Percentiles rank a stretch among this genome's conserved stretches.
These are phyloP conservation scores for Cyanoramphus novaezelandiae DNA, from an alignment of 2,113 vertebrate genomes.

Conservation along the genomic window DNA sequence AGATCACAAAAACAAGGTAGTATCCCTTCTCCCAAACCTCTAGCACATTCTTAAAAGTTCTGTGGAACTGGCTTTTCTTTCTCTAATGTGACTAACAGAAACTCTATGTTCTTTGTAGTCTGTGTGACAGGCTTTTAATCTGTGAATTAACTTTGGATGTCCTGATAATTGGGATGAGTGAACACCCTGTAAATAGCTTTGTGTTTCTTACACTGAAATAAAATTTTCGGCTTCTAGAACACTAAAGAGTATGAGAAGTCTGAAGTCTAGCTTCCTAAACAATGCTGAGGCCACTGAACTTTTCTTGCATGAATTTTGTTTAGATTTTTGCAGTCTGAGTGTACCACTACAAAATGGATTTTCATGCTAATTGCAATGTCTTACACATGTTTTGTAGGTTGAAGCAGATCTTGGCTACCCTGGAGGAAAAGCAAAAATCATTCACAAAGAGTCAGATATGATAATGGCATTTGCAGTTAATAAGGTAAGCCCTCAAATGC, in stretches of 20 bases:
- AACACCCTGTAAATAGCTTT: conserved; percentile 45
- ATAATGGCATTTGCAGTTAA: conserved; percentile 98
- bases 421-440: conserved; percentile 94
- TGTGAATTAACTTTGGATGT: conserved; percentile 28
- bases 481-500: conserved; percentile 77
- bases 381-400: conserved; percentile 81
- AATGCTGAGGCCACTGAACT: conserved; percentile 66
- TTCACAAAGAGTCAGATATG: conserved; percentile 98
- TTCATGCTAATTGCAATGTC: background rate
- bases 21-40: conserved; percentile 77
- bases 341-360: background rate
- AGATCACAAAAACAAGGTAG: conserved; percentile 94
- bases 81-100: conserved; percentile 49
- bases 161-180: conserved; percentile 9
- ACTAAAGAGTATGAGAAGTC: conserved; percentile 25
- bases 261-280: conserved; percentile 42
- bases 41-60: conserved; percentile 62
- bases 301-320: conserved; percentile 62
- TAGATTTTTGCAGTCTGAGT: conserved; percentile 5
- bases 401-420: conserved; percentile 97
- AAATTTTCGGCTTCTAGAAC: conserved; percentile 26
- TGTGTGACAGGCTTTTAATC: conserved; percentile 37
- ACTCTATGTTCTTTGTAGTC: conserved; percentile 24
- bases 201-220: background rate
- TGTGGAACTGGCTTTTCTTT: conserved; percentile 62